Evolutionary conservation across 2,888 invertebrate genomes (phyloP), one percentile per base, ranked within the genome.

Genomic region (Phrixothrix hirtus): DNA sequence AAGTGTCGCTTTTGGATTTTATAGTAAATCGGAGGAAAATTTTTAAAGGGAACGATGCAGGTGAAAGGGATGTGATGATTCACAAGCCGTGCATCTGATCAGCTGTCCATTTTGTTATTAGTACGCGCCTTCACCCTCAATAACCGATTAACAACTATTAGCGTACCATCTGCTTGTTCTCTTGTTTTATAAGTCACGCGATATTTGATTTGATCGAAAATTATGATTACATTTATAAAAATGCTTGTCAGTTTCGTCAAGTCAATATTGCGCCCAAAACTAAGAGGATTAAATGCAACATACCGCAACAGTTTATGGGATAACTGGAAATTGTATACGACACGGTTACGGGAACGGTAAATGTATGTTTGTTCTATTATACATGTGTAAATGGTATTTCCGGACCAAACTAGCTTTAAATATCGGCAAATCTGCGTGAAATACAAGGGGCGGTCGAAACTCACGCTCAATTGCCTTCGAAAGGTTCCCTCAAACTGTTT

Each of bases 371-470:
- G 46, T 42, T 32, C 42, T 25, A 53, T 46, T 52, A 52, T 46
- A 29, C 12, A 35, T 35, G 30, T 14, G 37, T 43, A 53, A 50
- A 55, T 43, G 37, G 31, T 45, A 50, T 55, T 55, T 50, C 50
- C 50, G 50, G 55, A 26, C 39, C 45, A 50, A 55, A 37, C 38
- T 49, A 34, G 42, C 25, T 55, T 45, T 71, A 72, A 72, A 72
- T 65, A 69, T 72, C 71, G 66, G 70, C 67, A 73, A 73, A 74
- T 74, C 73, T 65, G 69, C 72, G 72, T 74, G 72, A 74, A 74
- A 74, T 73, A 64, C 70, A 64, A 69, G 71, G 72, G 73, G 72
- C 70, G 72, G 70, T 67, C 63, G 60, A 60, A 61, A 60, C 62
- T 69, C 69, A 72, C 70, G 72, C 72, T 73, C 73, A 73, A 73